phyloP scores from a whole-genome alignment of 2,797 vertebrate species.

The Poecilia velifera region DNA sequence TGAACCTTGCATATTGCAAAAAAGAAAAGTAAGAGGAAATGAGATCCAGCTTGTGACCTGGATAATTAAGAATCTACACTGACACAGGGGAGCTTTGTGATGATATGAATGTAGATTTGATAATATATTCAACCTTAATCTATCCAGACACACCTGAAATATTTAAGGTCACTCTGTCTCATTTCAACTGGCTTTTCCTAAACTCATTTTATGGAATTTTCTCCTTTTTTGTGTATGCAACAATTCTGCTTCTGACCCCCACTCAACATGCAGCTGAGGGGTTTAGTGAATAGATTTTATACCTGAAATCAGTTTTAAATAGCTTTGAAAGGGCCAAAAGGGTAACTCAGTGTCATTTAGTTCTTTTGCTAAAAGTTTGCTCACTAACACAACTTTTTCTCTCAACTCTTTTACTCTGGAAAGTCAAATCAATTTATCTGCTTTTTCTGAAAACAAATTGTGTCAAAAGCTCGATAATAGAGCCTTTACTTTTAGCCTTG shows the following conservation, averaged over 20 bases:
- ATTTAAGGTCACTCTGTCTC: background rate
- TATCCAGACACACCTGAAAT: background rate
- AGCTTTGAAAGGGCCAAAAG: background rate
- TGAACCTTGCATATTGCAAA: background rate
- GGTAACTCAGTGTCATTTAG: background rate
- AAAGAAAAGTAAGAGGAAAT: background rate
- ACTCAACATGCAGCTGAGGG: background rate
- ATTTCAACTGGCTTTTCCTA: background rate
- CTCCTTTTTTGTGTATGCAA: background rate
- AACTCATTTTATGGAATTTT: background rate
- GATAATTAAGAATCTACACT: background rate
- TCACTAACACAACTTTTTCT: background rate
- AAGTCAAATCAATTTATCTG: background rate
- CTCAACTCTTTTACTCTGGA: background rate
- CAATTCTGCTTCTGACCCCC: background rate
- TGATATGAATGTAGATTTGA: background rate
- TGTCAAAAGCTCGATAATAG: background rate
- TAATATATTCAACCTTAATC: background rate
- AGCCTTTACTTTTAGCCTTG: background rate
- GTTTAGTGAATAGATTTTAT: background rate
- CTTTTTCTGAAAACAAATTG: background rate
- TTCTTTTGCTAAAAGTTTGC: background rate
- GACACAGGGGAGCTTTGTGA: background rate
- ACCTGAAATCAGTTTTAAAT: background rate
- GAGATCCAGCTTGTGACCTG: background rate